Conservation (phyloP, 2,797 vertebrate species). For the Rhinatrema bivittatum region DNA sequence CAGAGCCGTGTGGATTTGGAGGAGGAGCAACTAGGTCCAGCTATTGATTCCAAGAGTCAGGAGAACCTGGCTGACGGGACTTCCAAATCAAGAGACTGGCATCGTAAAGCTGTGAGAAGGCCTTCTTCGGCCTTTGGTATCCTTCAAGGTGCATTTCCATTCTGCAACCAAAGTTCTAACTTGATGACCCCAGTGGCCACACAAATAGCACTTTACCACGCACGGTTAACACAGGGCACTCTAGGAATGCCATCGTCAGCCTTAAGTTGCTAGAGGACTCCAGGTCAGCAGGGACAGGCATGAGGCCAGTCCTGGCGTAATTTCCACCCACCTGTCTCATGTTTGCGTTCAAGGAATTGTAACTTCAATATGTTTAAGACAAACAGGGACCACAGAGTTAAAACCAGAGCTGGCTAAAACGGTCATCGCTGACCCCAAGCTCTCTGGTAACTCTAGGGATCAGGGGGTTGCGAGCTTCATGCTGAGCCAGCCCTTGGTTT, state of each 20-base stretch:
- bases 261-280: too few species aligned
- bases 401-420: too few species aligned
- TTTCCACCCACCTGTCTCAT: too few species aligned
- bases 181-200: rapidly evolving
- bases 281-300: rapidly evolving
- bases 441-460: too few species aligned
- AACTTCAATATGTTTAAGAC: too few species aligned
- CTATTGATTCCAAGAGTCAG: not conserved
- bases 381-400: too few species aligned
- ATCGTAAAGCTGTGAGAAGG: constrained; percentile 52
- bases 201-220: not conserved
- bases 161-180: not conserved
- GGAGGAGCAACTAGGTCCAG: constrained; percentile 10
- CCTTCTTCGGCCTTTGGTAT: constrained; percentile 38
- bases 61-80: constrained; percentile 11
- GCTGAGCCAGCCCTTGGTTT: too few species aligned
- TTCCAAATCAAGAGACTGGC: constrained; percentile 49
- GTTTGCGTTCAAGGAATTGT: too few species aligned
- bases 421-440: too few species aligned
- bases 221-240: not conserved
- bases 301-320: not conserved
- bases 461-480: too few species aligned
- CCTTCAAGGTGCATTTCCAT: constrained; percentile 31
- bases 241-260: not conserved
- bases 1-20: not conserved